Base-by-base conservation (phyloP, 2,797 vertebrate species). In the Notoglanidium macrostoma region DNA sequence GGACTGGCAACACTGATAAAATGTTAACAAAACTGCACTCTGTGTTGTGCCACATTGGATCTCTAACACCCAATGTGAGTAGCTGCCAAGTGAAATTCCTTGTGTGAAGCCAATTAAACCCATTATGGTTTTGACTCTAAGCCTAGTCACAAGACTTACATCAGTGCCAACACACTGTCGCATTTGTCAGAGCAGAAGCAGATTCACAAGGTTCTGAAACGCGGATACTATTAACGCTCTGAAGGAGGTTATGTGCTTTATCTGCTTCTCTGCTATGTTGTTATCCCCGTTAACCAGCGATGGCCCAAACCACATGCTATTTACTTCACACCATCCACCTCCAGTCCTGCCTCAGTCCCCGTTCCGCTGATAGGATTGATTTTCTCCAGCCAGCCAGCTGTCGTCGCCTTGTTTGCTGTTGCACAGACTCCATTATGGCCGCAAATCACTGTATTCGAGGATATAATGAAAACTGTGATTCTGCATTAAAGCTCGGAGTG, bases 311-410 rank as follows among this genome's bases (percentile, higher is more conserved):
- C 59, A 2, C 44, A 61, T 67, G 65, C 72, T 83, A 73, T 79
- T 87, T 83, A 68, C 74, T 80, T 85, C 35, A 70, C 90, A n/a
- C 80, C 90, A 94, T 94, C 89, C 90, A 90, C 95, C 93, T 93
- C 89, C 85, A 65, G 90, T 83, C 92, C 91, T 93, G 92, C 94
- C 90, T 92, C 89, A 91, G 87, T 92, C 90, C 92, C 90, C 73
- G 89, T 93, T 94, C 92, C 87, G 85, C 87, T 89, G 81, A 67
- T 87, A 91, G 90, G 91, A 94, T 90, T 94, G 92, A 94, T 95
- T 93, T 93, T 90, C 90, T 86, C 85, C 88, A 68, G 55, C 68
- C 35, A 55, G 73, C 61, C 65, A 40, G 59, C 46, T 70, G 51
- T 86, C 55, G 46, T 77, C 35, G 17, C 63, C 59, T 29, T 65